phyloP scores from a whole-genome alignment of 1,140 invertebrate genomes.

The Nylanderia fulva region DNA sequence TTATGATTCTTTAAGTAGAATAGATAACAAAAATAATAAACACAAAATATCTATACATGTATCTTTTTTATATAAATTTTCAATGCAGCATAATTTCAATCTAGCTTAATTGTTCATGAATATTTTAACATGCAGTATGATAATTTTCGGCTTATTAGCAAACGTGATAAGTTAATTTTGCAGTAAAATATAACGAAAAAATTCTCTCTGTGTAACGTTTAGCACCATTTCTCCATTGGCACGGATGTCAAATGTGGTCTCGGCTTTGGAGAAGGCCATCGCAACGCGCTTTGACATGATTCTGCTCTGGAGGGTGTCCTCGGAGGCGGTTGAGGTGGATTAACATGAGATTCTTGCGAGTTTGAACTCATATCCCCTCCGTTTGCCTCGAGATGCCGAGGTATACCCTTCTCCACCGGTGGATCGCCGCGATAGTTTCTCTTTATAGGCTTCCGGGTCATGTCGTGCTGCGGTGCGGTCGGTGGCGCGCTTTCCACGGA shows the following conservation, averaged over 20 bases:
- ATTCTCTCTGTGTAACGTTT: too few relatives aligned
- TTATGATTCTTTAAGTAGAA: too few relatives aligned
- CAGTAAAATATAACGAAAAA: too few relatives aligned
- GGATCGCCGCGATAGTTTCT: slow-evolving; percentile 87
- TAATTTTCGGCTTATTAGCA: too few relatives aligned
- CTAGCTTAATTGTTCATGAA: too few relatives aligned
- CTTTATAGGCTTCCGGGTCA: slow-evolving; percentile 85
- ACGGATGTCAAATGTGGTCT: slow-evolving; percentile 79
- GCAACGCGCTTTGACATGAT: slow-evolving; percentile 84
- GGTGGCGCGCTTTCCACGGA: slow-evolving; percentile 88
- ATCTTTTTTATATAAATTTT: too few relatives aligned
- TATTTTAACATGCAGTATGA: too few relatives aligned
- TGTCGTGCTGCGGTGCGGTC: slow-evolving; percentile 71
- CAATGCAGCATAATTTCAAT: too few relatives aligned
- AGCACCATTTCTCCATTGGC: slow-evolving; percentile 84
- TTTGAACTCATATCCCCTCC: slow-evolving; percentile 49
- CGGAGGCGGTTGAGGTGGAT: slow-evolving; percentile 78
- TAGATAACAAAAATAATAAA: too few relatives aligned
- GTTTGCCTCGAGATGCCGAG: slow-evolving; percentile 58
- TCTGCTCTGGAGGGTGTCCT: slow-evolving; percentile 84
- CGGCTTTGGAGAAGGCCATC: slow-evolving; percentile 83
- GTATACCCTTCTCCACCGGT: slow-evolving; percentile 75
- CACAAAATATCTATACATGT: too few relatives aligned
- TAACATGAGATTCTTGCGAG: slow-evolving; percentile 65
- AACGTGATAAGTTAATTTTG: too few relatives aligned